These are phyloP conservation scores for Bradypus variegatus DNA, from an alignment of 2,797 vertebrate genomes.

Conservation along the genomic window DNA sequence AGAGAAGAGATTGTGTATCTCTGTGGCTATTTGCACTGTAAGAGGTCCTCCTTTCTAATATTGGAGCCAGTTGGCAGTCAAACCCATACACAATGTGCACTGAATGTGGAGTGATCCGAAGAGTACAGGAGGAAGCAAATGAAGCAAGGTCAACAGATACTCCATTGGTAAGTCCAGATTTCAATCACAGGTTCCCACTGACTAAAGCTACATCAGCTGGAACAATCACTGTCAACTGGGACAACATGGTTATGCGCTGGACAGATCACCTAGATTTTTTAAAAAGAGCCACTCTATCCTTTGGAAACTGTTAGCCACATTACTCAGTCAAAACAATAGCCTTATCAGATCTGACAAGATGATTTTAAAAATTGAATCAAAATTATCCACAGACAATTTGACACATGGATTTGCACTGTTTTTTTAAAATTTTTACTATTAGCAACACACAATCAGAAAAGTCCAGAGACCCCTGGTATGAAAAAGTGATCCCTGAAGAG, in stretches of 20 bases:
- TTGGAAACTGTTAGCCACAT: neutral
- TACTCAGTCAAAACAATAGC: neutral
- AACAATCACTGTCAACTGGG: neutral
- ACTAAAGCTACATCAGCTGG: neutral
- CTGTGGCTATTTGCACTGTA: neutral
- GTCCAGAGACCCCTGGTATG: neutral
- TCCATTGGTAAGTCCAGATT: neutral
- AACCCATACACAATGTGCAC: neutral
- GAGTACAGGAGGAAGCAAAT: neutral
- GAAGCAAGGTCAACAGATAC: neutral
- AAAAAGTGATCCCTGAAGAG: neutral
- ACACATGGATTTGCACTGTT: neutral
- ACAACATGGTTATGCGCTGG: neutral
- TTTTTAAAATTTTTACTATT: neutral
- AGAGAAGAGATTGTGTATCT: neutral
- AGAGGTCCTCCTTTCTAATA: neutral
- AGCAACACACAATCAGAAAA: neutral
- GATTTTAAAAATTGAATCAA: neutral
- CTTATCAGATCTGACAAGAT: too few relatives aligned
- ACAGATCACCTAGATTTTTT: neutral
- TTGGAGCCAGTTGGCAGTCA: neutral
- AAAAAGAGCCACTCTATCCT: neutral
- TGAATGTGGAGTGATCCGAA: neutral
- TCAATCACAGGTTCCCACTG: neutral
- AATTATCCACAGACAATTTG: neutral